phyloP scores from a whole-genome alignment of 2,113 vertebrate genomes.

The Diphyllodes magnificus region DNA sequence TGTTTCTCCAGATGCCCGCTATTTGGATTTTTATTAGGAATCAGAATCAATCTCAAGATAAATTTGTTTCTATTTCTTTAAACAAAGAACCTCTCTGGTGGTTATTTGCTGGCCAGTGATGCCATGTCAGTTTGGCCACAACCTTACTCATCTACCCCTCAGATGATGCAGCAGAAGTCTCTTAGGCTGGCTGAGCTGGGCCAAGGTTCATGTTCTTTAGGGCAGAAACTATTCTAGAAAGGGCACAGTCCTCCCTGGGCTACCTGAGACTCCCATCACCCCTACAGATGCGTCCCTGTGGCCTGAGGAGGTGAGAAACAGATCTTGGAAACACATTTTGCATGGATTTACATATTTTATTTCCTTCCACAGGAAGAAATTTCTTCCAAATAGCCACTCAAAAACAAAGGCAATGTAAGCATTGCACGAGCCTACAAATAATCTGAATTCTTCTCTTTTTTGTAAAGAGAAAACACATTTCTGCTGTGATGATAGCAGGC shows the following conservation, averaged over 20 bases:
- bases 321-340: background rate
- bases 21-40: background rate
- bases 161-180: background rate
- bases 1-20: background rate
- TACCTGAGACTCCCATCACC: background rate
- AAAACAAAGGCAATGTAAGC: background rate
- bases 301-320: background rate
- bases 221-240: background rate
- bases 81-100: background rate
- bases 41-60: background rate
- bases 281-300: fast-evolving
- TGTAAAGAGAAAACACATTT: background rate
- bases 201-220: background rate
- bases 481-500: background rate
- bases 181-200: background rate
- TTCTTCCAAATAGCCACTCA: background rate
- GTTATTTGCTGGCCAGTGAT: background rate
- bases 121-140: background rate
- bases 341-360: background rate
- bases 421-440: fast-evolving
- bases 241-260: background rate
- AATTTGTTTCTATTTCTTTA: background rate
- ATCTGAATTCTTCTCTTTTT: background rate
- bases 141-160: fast-evolving
- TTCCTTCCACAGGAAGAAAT: background rate